phyloP scores from a whole-genome alignment of 2,113 vertebrate species.

The Psammodynastes pulverulentus region DNA sequence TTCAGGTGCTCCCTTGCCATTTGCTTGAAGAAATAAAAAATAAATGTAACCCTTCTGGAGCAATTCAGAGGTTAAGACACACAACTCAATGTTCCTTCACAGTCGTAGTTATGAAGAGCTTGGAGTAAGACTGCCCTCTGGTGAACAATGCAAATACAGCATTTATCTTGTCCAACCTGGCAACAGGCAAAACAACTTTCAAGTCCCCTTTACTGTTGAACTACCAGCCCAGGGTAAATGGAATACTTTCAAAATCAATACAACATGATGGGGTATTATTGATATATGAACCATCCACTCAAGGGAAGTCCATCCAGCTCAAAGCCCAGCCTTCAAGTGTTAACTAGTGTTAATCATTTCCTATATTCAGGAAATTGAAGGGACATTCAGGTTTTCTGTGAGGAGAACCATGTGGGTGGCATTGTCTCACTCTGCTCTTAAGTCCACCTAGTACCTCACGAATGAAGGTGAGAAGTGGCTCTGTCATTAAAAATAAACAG shows the following conservation, averaged over 20 bases:
- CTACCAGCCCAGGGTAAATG: not conserved
- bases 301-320: not conserved
- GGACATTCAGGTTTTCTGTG: accelerated
- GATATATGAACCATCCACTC: not conserved
- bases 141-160: not conserved
- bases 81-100: not conserved
- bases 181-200: not conserved
- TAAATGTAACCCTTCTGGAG: not conserved
- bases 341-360: not conserved
- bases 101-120: accelerated
- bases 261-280: not conserved
- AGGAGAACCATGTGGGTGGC: not conserved
- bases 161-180: not conserved
- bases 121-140: conserved; percentile 48
- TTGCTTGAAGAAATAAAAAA: not conserved
- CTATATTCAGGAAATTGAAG: accelerated
- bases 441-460: not conserved
- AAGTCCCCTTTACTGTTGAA: not conserved
- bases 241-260: not conserved
- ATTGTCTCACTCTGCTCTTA: not conserved
- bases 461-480: not conserved
- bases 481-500: not conserved
- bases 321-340: not conserved
- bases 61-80: not conserved
- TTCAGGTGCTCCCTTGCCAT: not conserved